phyloP scores from a whole-genome alignment of 2,888 invertebrate species.

The Panorpa germanica region DNA sequence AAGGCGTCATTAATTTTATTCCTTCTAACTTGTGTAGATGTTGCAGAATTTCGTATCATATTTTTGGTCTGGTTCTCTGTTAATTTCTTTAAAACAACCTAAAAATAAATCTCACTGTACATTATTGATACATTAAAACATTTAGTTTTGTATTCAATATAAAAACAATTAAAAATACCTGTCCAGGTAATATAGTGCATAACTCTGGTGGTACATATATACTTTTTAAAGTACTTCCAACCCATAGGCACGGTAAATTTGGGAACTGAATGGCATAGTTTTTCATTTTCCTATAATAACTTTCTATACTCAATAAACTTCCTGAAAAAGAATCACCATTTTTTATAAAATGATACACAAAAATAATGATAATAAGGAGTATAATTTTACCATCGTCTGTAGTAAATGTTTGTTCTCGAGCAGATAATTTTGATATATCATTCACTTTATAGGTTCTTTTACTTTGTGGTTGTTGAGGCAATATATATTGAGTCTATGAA shows the following conservation, averaged over 20 bases:
- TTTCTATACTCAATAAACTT: conserved; percentile 16
- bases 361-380: too few relatives aligned
- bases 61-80: conserved; percentile 63
- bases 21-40: conserved; percentile 56
- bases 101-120: conserved; percentile 6
- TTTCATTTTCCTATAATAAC: conserved; percentile 11
- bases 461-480: conserved; percentile 23
- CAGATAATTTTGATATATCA: conserved; percentile 19
- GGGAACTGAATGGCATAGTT: conserved; percentile 31
- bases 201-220: conserved; percentile 74
- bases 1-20: conserved; percentile 49
- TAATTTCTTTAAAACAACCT: conserved; percentile 49
- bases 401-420: conserved; percentile 22
- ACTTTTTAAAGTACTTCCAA: conserved; percentile 44
- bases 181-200: conserved; percentile 58
- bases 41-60: conserved; percentile 79
- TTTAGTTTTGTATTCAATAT: conserved; percentile 1
- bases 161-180: conserved; percentile 28
- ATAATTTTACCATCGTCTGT: conserved; percentile 15
- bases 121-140: too few relatives aligned
- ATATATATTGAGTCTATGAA: too few relatives aligned
- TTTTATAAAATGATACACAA: too few relatives aligned
- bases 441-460: conserved; percentile 27
- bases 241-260: conserved; percentile 67
- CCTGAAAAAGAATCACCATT: too few relatives aligned